Evolutionary conservation across 2,797 vertebrate genomes (phyloP), one percentile per base, ranked within the genome.

Genomic region (Lacerta agilis): DNA sequence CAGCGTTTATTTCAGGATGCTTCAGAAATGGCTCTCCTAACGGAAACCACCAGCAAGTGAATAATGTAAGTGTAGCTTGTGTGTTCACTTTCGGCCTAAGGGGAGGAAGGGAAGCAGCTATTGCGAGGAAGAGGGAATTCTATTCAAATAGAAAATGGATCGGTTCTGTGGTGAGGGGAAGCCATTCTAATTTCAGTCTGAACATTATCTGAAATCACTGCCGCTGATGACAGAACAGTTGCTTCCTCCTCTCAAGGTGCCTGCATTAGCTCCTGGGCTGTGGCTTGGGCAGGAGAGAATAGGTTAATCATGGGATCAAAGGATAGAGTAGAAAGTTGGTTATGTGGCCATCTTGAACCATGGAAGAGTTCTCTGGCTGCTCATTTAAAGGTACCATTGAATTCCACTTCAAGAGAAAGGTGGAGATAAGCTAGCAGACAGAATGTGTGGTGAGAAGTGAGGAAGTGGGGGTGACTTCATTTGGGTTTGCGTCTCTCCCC

Each of bases 191-290:
- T 55, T 55, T 15, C 49, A 55, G 49, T 55, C 49, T 55, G 49
- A 55, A 55, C 49, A 55, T 55, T 55, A 55, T 55, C 49, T 55
- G 49, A 55, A 55, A 55, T 91, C 94, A 94, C 91, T 84, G 4
- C 71, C 11, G 49, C 0, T 0, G 2, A 83, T 1, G 36, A 91
- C 91, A 89, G 91, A 94, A 81, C 76, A 92, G 23, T 25, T 85
- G 49, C 0, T 0, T 72, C 85, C 81, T 91, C 38, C 45, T 29
- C 33, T 71, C 3, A 78, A 79, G 43, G 67, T 64, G 38, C 69
- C 43, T 79, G n/a, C 72, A 23, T 80, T 66, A 38, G 43, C 3
- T 69, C 64, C 18, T 58, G 11, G 27, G 17, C 61, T 25, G 25
- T 58, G 43, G 38, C 20, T 45, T 61, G 29, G 45, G 49, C 79